A percentile compares a stretch with the other conserved stretches of the same genome.
These are phyloP conservation scores for Malurus cyaneus DNA, from an alignment of 2,113 vertebrate species.

Conservation along the genomic window DNA sequence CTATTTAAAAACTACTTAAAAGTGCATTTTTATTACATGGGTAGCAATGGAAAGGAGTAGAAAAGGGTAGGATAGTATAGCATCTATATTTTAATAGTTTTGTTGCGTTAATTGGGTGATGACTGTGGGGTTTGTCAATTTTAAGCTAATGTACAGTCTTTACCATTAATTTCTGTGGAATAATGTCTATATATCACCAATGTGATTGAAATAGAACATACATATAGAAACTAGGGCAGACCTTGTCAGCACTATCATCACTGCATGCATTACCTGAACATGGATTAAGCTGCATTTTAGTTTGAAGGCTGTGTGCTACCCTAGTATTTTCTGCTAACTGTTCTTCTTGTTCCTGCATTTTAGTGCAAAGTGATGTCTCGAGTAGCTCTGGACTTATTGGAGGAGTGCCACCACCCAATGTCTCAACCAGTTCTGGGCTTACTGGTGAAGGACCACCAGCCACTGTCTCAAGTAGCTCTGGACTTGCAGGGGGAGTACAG, in stretches of 20 bases:
- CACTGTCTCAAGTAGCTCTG: constrained; percentile 72
- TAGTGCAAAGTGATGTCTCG: constrained; percentile 88
- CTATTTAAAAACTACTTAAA: background rate
- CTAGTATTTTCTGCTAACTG: background rate
- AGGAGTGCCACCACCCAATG: constrained; percentile 81
- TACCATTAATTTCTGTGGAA: background rate
- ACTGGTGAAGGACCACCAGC: constrained; percentile 68
- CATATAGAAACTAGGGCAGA: background rate
- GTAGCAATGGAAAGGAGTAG: background rate
- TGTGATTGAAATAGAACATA: background rate
- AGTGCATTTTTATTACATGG: background rate
- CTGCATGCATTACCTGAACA: background rate
- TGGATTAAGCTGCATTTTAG: background rate
- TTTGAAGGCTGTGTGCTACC: background rate
- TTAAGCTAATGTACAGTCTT: background rate
- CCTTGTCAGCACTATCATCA: background rate
- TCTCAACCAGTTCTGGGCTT: constrained; percentile 72
- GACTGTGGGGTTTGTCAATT: background rate
- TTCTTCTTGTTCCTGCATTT: constrained; percentile 30
- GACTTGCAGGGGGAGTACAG: constrained; percentile 85
- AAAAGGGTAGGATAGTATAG: background rate
- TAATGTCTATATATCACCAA: background rate
- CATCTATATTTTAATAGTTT: background rate
- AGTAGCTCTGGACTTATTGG: constrained; percentile 81
- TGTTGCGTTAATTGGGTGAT: background rate